phyloP scores from a whole-genome alignment of 1,140 invertebrate species.

The Neodiprion pinetum region DNA sequence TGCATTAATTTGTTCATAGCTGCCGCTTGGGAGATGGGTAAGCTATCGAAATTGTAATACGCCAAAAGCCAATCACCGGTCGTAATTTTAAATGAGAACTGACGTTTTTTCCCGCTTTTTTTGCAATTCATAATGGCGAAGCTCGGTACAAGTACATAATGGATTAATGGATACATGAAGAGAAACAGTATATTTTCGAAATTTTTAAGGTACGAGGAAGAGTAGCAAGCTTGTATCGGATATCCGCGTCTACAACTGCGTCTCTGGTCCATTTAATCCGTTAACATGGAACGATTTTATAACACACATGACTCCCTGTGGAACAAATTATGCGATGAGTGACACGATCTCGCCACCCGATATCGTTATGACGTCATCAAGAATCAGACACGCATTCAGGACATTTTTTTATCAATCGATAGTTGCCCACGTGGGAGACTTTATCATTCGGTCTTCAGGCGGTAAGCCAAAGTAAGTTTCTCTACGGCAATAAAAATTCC shows the following conservation, averaged over 20 bases:
- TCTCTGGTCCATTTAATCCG: conserved; percentile 67
- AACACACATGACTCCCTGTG: conserved; percentile 70
- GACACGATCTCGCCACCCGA: conserved; percentile 81
- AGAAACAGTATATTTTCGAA: too few relatives aligned
- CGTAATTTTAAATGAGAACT: too few relatives aligned
- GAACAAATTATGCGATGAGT: conserved; percentile 73
- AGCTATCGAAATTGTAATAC: not conserved
- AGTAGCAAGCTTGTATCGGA: conserved; percentile 28
- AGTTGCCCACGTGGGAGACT: not conserved
- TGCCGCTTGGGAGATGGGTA: conserved; percentile 24
- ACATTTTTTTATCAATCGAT: not conserved
- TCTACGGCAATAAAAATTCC: too few relatives aligned
- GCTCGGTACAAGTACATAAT: too few relatives aligned
- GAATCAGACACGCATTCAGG: not conserved
- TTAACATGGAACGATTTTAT: conserved; percentile 80
- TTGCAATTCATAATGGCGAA: too few relatives aligned
- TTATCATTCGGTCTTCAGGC: not conserved
- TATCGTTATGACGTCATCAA: not conserved
- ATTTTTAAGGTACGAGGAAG: conserved; percentile 35
- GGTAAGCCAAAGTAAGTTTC: not conserved
- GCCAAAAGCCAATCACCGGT: too few relatives aligned
- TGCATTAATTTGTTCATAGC: conserved; percentile 27
- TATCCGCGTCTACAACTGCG: conserved; percentile 68
- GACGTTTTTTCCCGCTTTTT: too few relatives aligned
- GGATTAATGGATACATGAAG: too few relatives aligned